Evolutionary conservation across 1,140 invertebrate genomes (phyloP).

Genomic region (Adoxophyes honmai): DNA sequence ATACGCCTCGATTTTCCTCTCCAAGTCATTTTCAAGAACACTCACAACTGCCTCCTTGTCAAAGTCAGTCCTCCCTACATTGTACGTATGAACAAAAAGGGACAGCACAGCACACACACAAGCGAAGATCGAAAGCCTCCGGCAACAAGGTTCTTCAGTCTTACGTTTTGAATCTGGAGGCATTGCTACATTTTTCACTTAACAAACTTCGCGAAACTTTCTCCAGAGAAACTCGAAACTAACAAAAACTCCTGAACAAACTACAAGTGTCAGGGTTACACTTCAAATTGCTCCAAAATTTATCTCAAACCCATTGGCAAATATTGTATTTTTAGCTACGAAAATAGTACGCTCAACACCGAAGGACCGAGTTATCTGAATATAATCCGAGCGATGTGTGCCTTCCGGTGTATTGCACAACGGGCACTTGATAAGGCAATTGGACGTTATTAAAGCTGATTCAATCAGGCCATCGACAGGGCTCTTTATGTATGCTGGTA

Average conservation of each 20-base stretch:
- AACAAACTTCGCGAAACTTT: background rate
- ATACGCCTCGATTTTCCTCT: constrained; percentile 49
- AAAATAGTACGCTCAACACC: background rate
- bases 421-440: constrained; percentile 56
- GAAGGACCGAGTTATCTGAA: constrained; percentile 44
- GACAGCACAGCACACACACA: constrained; percentile 57
- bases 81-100: constrained; percentile 50
- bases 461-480: constrained; percentile 57
- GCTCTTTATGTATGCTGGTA: no score
- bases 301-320: background rate
- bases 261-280: no score
- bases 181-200: constrained; percentile 25
- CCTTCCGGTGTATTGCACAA: constrained; percentile 66
- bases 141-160: constrained; percentile 32
- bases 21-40: constrained; percentile 42
- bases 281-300: no score
- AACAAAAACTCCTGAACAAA: no score
- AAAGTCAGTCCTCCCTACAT: constrained; percentile 27
- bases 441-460: constrained; percentile 49
- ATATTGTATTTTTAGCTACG: background rate
- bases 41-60: constrained; percentile 33
- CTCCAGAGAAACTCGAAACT: constrained; percentile 12
- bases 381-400: constrained; percentile 56
- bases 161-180: constrained; percentile 30
- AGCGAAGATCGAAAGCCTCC: constrained; percentile 52